phyloP scores from a whole-genome alignment of 1,140 invertebrate genomes.

The Coptotermes formosanus region DNA sequence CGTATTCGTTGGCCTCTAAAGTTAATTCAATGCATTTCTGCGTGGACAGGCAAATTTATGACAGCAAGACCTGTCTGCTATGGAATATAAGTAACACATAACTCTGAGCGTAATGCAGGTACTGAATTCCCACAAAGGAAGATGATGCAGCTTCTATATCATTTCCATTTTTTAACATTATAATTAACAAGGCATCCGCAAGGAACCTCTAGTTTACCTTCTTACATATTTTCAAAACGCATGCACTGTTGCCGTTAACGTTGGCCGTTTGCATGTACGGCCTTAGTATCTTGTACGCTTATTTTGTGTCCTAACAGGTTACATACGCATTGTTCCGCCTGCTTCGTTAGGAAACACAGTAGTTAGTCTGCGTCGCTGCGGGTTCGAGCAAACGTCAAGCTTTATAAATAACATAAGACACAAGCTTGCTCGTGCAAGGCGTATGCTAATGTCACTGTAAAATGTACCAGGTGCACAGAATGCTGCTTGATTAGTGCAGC shows the following conservation, averaged over 20 bases:
- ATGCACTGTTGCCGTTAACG: background rate
- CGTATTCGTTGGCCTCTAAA: background rate
- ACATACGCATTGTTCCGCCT: background rate
- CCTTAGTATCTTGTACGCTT: background rate
- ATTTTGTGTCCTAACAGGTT: background rate
- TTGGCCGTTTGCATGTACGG: background rate
- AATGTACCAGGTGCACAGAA: background rate
- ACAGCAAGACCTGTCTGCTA: background rate
- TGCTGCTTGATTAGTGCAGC: background rate
- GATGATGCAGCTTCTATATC: background rate
- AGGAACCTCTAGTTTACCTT: background rate
- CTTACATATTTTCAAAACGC: background rate
- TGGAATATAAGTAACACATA: background rate
- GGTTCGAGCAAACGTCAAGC: background rate
- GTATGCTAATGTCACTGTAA: background rate
- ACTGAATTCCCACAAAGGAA: background rate
- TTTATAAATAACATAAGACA: background rate
- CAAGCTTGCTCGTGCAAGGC: background rate
- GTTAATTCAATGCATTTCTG: background rate
- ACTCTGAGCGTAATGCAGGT: background rate
- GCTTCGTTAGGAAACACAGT: background rate
- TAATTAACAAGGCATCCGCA: background rate
- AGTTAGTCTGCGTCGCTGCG: too few species aligned
- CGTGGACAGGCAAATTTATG: background rate
- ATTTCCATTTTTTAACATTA: background rate